Percentiles rank a stretch among this genome's conserved stretches.
Evolutionary conservation across 2,888 invertebrate species (phyloP).

Genomic region (Drosophila neutralis): DNA sequence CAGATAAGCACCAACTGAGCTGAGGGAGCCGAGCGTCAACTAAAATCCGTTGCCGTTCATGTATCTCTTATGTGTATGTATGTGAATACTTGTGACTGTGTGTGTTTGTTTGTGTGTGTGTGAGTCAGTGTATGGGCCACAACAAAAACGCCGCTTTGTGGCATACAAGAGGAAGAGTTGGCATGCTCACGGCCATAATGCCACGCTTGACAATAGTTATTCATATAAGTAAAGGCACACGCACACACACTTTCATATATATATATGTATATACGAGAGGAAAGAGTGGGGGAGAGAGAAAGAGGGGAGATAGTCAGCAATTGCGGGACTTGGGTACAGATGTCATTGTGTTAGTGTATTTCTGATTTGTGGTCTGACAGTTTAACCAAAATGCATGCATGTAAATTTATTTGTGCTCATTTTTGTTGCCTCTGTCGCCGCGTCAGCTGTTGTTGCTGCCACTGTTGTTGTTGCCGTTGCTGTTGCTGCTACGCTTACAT

Average conservation of each 20-base stretch:
- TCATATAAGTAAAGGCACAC: slow-evolving; percentile 65
- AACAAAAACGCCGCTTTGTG: slow-evolving; percentile 47
- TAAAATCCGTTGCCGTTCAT: slow-evolving; percentile 72
- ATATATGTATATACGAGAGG: neutral
- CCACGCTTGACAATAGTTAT: slow-evolving; percentile 73
- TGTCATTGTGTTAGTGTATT: slow-evolving; percentile 75
- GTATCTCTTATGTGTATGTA: slow-evolving; percentile 63
- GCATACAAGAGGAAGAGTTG: slow-evolving; percentile 18
- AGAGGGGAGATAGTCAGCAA: slow-evolving; percentile 16
- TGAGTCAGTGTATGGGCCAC: slow-evolving; percentile 2
- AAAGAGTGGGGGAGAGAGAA: neutral
- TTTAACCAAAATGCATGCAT: slow-evolving; percentile 80
- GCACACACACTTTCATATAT: slow-evolving; percentile 5
- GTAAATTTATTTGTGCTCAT: slow-evolving; percentile 80
- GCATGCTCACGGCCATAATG: slow-evolving; percentile 61
- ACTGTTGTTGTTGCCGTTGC: slow-evolving; percentile 35
- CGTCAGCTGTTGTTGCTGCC: slow-evolving; percentile 35
- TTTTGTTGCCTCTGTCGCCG: slow-evolving; percentile 58
- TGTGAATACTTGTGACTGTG: slow-evolving; percentile 6
- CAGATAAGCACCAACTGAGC: slow-evolving; percentile 54
- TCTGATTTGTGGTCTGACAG: slow-evolving; percentile 82
- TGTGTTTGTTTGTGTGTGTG: neutral
- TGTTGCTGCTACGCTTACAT: slow-evolving; percentile 68
- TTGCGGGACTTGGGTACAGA: slow-evolving; percentile 38
- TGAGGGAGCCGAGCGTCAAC: slow-evolving; percentile 60